These are phyloP conservation scores for Dryas iulia DNA, from an alignment of 1,140 invertebrate species.

Conservation along the genomic window DNA sequence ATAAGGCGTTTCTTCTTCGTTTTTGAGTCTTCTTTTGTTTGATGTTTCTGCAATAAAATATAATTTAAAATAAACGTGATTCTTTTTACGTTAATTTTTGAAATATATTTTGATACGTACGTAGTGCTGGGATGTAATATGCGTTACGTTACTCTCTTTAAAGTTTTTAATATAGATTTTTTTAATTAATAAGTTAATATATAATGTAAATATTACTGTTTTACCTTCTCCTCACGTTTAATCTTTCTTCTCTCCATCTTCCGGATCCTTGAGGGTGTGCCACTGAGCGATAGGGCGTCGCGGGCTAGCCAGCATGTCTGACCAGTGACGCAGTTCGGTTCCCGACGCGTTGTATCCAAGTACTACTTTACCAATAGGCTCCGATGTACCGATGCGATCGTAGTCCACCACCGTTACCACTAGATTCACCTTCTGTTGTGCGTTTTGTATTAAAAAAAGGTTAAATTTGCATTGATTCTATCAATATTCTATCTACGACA, in stretches of 20 bases:
- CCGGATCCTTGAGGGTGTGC: conserved; percentile 98
- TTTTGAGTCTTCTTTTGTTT: conserved; percentile 31
- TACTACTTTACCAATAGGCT: conserved; percentile 98
- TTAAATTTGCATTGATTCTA: not conserved
- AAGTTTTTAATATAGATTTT: not conserved
- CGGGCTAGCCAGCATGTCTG: conserved; percentile 99
- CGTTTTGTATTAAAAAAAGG: conserved; percentile 34
- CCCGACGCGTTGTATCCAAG: conserved; percentile 98
- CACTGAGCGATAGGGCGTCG: conserved; percentile 99
- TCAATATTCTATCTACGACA: not conserved
- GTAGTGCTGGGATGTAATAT: too few species aligned
- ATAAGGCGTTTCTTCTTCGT: conserved; percentile 44
- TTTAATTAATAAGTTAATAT: not conserved
- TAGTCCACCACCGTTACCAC: conserved; percentile 99
- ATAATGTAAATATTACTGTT: not conserved
- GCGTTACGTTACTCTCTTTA: too few species aligned
- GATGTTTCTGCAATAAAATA: conserved; percentile 14
- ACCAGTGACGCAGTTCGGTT: conserved; percentile 99
- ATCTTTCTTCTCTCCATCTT: conserved; percentile 95
- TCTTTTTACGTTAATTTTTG: too few species aligned
- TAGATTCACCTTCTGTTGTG: conserved; percentile 97
- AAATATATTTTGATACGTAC: too few species aligned
- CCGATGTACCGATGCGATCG: conserved; percentile 99
- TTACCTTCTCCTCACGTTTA: conserved; percentile 70
- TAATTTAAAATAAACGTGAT: not conserved